These are phyloP conservation scores for Scomberomorus guttatus DNA, from an alignment of 2,797 vertebrate species.

Conservation along the genomic window DNA sequence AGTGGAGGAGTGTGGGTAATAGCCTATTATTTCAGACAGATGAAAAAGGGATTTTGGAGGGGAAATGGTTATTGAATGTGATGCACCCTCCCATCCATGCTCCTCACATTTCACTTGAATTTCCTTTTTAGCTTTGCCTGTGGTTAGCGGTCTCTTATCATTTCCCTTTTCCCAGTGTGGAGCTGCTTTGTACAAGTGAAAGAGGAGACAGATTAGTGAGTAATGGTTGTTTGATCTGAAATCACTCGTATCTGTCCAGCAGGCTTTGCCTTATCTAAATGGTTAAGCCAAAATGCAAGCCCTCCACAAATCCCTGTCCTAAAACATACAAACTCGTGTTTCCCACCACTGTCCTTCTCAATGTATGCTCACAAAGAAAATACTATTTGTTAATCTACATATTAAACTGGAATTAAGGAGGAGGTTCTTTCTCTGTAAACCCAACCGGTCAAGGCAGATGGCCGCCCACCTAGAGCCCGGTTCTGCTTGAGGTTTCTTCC, in stretches of 20 bases:
- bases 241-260: conserved; percentile 39
- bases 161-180: conserved; percentile 40
- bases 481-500: no score
- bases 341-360: not conserved
- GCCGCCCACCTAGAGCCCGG: no score
- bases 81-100: conserved; percentile 50
- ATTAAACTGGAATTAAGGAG: not conserved
- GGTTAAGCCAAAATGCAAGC: conserved; percentile 1
- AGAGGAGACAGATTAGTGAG: conserved; percentile 39
- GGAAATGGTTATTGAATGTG: conserved; percentile 64
- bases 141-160: conserved; percentile 56
- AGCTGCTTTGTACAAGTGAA: conserved; percentile 41
- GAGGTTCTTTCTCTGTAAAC: no score
- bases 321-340: conserved; percentile 13
- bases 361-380: conserved; percentile 2
- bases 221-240: conserved; percentile 52
- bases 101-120: conserved; percentile 56
- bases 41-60: conserved; percentile 59
- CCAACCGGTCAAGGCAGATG: no score
- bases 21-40: conserved; percentile 56
- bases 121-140: conserved; percentile 58
- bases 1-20: conserved; percentile 33
- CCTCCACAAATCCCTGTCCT: conserved; percentile 6
- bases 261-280: conserved; percentile 33
- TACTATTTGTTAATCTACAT: not conserved